Evolutionary conservation across 2,888 invertebrate species (phyloP), one percentile per base, ranked within the genome.

Genomic region (Frankliniella fusca): DNA sequence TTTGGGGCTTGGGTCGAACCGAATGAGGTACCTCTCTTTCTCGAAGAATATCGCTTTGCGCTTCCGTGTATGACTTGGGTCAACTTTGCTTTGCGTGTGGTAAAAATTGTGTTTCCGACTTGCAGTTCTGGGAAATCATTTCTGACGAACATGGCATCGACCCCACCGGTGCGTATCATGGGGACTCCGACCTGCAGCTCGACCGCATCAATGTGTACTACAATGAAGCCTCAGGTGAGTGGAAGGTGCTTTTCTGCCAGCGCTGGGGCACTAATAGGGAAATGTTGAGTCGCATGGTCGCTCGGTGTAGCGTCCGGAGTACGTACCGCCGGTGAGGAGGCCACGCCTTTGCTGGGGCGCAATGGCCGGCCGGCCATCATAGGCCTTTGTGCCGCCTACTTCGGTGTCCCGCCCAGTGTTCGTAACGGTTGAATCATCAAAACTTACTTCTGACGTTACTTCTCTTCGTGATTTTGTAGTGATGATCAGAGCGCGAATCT

Each of bases 111-210:
- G 94, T 95, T 80, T 90, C 80, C 49, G 20, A 10, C 27, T 84
- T 84, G 79, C 81, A 84, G 84, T 85, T 85, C 82, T 85, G 85
- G 85, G 85, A 85, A 83, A 85, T 85, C 20, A 85, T 85, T 87
- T 94, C 94, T 81, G 94, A 94, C 87, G 94, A 92, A 85, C 92
- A 92, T 85, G 92, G 92, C 18, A 92, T 92, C 84, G 91, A 92
- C 86, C 91, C 91, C 3, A 91, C 90, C 27, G 92, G 92, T 23
- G 88, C 90, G 0, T 92, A 92, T 85, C 89, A 90, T 84, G 92
- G 92, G 0, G 92, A 92, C 86, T 91, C 91, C 2, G 91, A 92
- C 85, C 89, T 92, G 10, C 92, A 92, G 85, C 86, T 92, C 84
- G 92, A 92, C 86, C 88, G 92, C 83, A 92, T 92, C 85, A 91